Percentiles rank a stretch among this genome's conserved stretches.
phyloP scores from a whole-genome alignment of 2,888 invertebrate species.

The Latheticus oryzae region DNA sequence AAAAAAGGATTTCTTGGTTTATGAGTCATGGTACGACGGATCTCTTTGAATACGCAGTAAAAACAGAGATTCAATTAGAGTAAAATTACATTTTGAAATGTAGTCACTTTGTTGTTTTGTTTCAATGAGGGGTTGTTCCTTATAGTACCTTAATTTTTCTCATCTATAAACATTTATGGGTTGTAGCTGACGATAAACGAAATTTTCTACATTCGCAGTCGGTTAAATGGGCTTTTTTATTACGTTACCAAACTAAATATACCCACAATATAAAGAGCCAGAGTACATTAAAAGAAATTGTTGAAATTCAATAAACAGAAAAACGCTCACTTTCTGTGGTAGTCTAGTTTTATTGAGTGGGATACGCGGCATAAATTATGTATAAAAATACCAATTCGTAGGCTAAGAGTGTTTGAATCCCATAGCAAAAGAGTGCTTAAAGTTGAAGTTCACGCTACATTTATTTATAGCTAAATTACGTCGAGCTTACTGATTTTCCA shows the following conservation, averaged over 20 bases:
- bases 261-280: no score
- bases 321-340: constrained; percentile 1
- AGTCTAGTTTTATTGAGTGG: constrained; percentile 2
- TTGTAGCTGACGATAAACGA: no score
- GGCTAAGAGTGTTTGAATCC: constrained; percentile 1
- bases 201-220: not conserved
- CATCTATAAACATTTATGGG: no score
- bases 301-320: constrained; percentile 8
- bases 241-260: not conserved
- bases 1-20: no score
- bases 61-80: constrained; percentile 4
- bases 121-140: not conserved
- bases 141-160: no score
- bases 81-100: constrained; percentile 1
- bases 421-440: not conserved
- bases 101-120: constrained; percentile 3
- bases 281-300: not conserved
- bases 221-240: no score
- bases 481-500: no score
- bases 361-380: constrained; percentile 4
- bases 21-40: no score
- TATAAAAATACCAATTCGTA: constrained; percentile 6
- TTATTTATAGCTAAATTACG: not conserved
- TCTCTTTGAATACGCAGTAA: no score
- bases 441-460: not conserved